Percentiles rank a stretch among this genome's conserved stretches.
phyloP scores from a whole-genome alignment of 2,113 vertebrate genomes.

The Stomatorhinus ivindoensis region DNA sequence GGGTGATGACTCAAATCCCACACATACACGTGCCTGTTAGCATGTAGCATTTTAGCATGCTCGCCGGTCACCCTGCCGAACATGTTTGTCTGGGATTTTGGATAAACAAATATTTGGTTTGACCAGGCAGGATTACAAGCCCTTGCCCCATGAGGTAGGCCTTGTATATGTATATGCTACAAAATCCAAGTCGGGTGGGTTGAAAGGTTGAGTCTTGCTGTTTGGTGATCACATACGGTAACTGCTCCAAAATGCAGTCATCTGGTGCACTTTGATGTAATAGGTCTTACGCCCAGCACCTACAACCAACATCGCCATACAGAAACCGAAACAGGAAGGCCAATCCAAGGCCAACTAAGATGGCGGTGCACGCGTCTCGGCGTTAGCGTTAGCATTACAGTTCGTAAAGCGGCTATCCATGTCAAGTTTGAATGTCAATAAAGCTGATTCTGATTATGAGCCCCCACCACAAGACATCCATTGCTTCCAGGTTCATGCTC shows the following conservation, averaged over 20 bases:
- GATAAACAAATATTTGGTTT: neutral
- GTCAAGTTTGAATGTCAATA: too few relatives aligned
- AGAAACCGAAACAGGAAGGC: neutral
- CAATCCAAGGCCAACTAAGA: neutral
- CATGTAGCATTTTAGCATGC: neutral
- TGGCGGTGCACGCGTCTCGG: too few relatives aligned
- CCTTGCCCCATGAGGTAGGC: neutral
- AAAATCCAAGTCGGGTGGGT: neutral
- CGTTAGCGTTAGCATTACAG: too few relatives aligned
- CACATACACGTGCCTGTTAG: neutral
- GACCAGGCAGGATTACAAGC: neutral
- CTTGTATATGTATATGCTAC: neutral
- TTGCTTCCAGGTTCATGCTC: neutral
- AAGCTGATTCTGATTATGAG: neutral
- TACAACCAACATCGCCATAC: neutral
- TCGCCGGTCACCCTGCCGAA: neutral
- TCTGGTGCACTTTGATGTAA: neutral
- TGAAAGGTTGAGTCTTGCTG: neutral
- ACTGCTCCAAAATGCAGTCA: too few relatives aligned
- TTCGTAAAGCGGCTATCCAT: too few relatives aligned
- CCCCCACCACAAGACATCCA: neutral
- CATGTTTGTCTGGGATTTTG: neutral
- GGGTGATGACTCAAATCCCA: neutral
- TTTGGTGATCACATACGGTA: neutral
- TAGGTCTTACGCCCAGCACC: neutral